Base-by-base conservation (phyloP, 2,797 vertebrate genomes). In the Sphenodon punctatus region DNA sequence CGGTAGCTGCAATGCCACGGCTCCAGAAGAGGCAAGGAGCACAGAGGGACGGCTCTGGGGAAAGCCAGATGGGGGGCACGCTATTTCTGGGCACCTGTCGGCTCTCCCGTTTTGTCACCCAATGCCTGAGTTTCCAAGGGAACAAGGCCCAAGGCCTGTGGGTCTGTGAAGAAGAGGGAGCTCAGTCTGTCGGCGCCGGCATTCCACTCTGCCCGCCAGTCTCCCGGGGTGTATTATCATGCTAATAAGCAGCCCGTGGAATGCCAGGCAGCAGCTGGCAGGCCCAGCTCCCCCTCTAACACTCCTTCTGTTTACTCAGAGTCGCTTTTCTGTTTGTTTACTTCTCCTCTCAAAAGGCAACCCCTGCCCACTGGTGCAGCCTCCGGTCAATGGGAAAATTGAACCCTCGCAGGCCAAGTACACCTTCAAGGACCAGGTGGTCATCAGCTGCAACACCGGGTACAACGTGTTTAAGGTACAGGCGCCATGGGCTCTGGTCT, bases 361-460 rank as follows among this genome's bases (percentile, higher is more conserved):
- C 14, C 93, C 93, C 0, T 99, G 98, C 67, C 94, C 95, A 2
- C 71, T 89, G 16, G 96, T 96, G 45, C 89, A 95, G 46, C 86
- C 92, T 9, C 97, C 97, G 0, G 72, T 93, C 48, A 94, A 98
- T 22, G 94, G 96, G 27, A 93, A 96, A 90, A 93, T 98, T 0
- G 97, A 96, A 68, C 98, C 98, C 6, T 76, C 95, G 70, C 98
- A 97, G 93, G 93, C 96, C 76, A 95, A 95, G 14, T 99, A 98
- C 89, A 97, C 92, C 63, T 99, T 98, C 91, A 98, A 96, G 94
- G 98, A 99, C 85, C 98, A 99, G 75, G 82, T 97, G 79, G 95
- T 97, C 56, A 81, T 99, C 93, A 97, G 95, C 82, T 99, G 98
- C 94, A 94, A 96, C 75, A 90, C 93, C 0, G 98, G 98, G 74